A percentile compares a stretch with the other conserved stretches of the same genome.
Conservation (phyloP, 2,113 vertebrate species). For the Eulacestoma nigropectus region DNA sequence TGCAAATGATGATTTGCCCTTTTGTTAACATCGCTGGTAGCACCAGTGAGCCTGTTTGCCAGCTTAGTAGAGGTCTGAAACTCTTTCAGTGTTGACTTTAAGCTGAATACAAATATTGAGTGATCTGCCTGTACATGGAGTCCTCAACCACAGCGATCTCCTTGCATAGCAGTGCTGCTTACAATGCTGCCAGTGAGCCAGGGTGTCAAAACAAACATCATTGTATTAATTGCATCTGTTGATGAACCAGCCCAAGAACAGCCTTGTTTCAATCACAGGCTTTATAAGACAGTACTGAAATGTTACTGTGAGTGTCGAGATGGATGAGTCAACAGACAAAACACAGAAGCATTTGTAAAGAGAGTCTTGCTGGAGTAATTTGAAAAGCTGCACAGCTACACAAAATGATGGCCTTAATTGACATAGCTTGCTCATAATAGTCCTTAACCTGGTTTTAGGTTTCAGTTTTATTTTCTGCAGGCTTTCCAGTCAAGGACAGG, state of each 20-base stretch:
- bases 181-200: slow-evolving; percentile 21
- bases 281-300: slow-evolving; percentile 29
- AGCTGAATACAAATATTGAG: not conserved
- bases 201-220: slow-evolving; percentile 29
- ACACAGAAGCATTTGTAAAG: slow-evolving; percentile 23
- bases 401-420: not conserved
- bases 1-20: not conserved
- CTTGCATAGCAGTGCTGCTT: not conserved
- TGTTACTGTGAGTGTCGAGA: not conserved
- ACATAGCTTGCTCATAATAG: not conserved
- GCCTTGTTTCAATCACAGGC: not conserved
- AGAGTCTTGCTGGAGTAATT: not conserved
- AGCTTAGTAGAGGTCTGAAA: not conserved
- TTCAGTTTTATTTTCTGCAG: not conserved
- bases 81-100: not conserved
- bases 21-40: not conserved
- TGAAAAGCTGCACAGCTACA: not conserved
- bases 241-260: not conserved
- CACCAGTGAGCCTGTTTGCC: not conserved
- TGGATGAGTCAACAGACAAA: slow-evolving; percentile 28
- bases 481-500: not conserved
- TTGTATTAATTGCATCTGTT: slow-evolving; percentile 29
- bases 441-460: not conserved
- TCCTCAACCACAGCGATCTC: not conserved
- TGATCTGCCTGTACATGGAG: not conserved